These are phyloP conservation scores for Proctacanthus coquilletti DNA, from an alignment of 1,140 invertebrate genomes.

Conservation along the genomic window DNA sequence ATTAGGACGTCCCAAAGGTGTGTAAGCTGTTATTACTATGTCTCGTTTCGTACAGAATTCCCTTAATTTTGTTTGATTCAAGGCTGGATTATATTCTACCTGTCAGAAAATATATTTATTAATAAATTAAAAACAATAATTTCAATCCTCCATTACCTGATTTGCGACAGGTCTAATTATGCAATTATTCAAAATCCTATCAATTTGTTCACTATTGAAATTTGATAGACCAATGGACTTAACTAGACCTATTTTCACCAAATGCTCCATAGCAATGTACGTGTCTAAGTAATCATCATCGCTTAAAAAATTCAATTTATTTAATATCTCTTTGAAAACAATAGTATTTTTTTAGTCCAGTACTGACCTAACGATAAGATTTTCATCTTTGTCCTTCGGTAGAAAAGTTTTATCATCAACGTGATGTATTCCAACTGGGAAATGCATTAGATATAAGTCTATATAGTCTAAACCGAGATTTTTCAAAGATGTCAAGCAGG, in stretches of 20 bases:
- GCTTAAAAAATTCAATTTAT: conserved; percentile 13
- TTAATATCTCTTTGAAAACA: too few species aligned
- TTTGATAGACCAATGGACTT: conserved; percentile 72
- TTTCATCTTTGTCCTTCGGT: conserved; percentile 20
- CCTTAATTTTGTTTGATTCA: conserved; percentile 48
- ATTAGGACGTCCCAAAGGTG: conserved; percentile 54
- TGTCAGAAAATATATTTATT: too few species aligned
- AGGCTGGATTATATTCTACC: conserved; percentile 50
- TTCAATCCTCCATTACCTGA: conserved; percentile 41
- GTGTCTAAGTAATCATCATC: conserved; percentile 65
- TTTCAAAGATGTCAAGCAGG: conserved; percentile 33
- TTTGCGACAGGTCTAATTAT: conserved; percentile 54
- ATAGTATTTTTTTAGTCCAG: not conserved
- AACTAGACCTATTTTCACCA: conserved; percentile 48
- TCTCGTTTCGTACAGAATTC: conserved; percentile 44
- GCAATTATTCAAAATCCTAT: conserved; percentile 44
- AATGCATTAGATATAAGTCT: conserved; percentile 51
- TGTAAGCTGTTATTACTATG: conserved; percentile 56
- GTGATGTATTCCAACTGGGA: conserved; percentile 34
- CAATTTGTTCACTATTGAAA: conserved; percentile 66
- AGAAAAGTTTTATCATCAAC: conserved; percentile 14
- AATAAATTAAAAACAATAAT: conserved; percentile 1
- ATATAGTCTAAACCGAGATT: conserved; percentile 40
- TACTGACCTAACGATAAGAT: not conserved
- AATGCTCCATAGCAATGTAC: conserved; percentile 70